phyloP scores from a whole-genome alignment of 1,140 invertebrate species.

The Sesamia nonagrioides region DNA sequence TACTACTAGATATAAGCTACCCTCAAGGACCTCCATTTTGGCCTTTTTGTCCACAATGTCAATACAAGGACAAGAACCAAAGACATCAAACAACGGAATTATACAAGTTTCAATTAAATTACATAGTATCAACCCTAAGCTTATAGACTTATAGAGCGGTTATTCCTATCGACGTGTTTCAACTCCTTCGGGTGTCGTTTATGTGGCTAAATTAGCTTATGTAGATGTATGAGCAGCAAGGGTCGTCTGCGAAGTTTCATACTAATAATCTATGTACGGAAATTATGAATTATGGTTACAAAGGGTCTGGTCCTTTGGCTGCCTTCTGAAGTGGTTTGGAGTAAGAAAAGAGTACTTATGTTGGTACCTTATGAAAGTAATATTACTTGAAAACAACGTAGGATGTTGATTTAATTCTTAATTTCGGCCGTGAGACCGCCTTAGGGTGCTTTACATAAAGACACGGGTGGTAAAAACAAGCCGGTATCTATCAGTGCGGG shows the following conservation, averaged over 20 bases:
- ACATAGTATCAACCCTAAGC: neutral
- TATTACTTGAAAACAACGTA: neutral
- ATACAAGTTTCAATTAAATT: no score
- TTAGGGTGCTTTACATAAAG: no score
- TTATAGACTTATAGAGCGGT: neutral
- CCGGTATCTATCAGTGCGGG: no score
- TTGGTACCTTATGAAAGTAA: neutral
- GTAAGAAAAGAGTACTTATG: neutral
- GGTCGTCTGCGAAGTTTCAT: slow-evolving; percentile 34
- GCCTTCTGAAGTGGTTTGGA: neutral
- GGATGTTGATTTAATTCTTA: no score
- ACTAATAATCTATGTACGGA: slow-evolving; percentile 29
- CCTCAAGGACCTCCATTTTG: no score
- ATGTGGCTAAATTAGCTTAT: slow-evolving; percentile 31
- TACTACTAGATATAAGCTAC: no score
- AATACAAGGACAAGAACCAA: no score
- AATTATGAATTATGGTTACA: slow-evolving; percentile 35
- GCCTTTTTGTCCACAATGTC: no score
- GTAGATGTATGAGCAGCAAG: slow-evolving; percentile 3
- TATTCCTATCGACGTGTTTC: slow-evolving; percentile 31
- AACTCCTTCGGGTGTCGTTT: slow-evolving; percentile 38
- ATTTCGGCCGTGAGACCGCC: no score
- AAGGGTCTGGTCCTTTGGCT: slow-evolving; percentile 4
- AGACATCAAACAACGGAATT: no score
- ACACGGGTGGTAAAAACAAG: no score